phyloP scores from a whole-genome alignment of 1,140 invertebrate species.

The Drosophila pruinosa region DNA sequence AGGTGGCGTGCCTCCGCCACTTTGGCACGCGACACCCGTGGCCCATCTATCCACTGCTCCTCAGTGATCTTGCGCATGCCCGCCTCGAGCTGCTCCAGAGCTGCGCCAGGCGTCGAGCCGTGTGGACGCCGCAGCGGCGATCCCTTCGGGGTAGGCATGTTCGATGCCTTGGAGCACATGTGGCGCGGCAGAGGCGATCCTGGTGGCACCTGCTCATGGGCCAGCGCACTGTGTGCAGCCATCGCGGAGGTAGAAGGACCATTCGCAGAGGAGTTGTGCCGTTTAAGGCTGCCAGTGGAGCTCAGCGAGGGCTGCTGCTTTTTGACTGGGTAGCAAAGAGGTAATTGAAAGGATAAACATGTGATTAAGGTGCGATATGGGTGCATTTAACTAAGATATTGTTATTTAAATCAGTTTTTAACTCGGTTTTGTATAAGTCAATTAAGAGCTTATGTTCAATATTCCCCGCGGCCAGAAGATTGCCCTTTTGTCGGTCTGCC shows the following conservation, averaged over 20 bases:
- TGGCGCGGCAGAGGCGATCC: constrained; percentile 59
- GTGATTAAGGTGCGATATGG: background rate
- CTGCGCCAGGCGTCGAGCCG: constrained; percentile 66
- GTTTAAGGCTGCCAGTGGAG: constrained; percentile 58
- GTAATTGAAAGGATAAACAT: background rate
- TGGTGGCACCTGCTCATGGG: constrained; percentile 17
- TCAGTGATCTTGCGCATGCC: constrained; percentile 85
- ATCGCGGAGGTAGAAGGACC: constrained; percentile 8
- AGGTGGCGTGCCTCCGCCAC: constrained; percentile 91
- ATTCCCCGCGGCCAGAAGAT: too few relatives aligned
- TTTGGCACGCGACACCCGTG: constrained; percentile 91
- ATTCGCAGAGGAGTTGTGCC: constrained; percentile 23
- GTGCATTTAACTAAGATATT: background rate
- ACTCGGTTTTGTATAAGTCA: too few relatives aligned
- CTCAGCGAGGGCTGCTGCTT: constrained; percentile 42
- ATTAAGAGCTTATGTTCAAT: too few relatives aligned
- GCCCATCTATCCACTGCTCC: constrained; percentile 98
- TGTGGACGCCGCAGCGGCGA: constrained; percentile 84
- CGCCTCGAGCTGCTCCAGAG: constrained; percentile 62
- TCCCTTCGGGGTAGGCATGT: constrained; percentile 84
- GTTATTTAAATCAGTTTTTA: too few relatives aligned
- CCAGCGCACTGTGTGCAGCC: background rate
- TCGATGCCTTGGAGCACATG: constrained; percentile 74
- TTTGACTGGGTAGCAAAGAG: constrained; percentile 34
- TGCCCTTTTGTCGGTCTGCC: too few relatives aligned